Conservation (phyloP, 1,140 invertebrate genomes). For the Nasonia vitripennis region DNA sequence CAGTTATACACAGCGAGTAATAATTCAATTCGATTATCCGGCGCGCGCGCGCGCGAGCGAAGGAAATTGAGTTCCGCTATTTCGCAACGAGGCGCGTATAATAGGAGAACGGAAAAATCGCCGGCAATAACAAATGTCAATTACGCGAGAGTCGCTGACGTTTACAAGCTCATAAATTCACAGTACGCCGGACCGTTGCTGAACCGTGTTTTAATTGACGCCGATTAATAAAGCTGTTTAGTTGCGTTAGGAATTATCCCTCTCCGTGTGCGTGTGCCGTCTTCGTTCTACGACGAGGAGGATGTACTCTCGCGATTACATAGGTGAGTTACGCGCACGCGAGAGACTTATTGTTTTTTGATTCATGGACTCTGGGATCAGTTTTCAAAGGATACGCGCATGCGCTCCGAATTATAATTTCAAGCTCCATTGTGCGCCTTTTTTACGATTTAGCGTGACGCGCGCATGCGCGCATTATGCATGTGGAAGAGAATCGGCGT, state of each 20-base stretch:
- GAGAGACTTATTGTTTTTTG: conserved; percentile 22
- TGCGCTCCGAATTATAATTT: neutral
- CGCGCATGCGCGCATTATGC: neutral
- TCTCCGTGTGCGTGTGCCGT: neutral
- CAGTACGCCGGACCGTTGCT: neutral
- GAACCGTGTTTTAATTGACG: conserved; percentile 32
- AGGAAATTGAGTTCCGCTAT: conserved; percentile 36
- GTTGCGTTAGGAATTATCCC: conserved; percentile 7
- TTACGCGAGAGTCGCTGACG: conserved; percentile 2
- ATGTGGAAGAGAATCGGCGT: neutral
- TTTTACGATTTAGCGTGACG: conserved; percentile 26
- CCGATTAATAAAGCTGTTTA: conserved; percentile 39
- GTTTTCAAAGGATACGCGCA: neutral
- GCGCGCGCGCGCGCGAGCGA: neutral
- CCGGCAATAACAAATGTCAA: conserved; percentile 28
- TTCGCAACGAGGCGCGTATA: conserved; percentile 4
- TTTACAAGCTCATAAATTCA: conserved; percentile 35
- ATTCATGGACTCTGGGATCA: neutral
- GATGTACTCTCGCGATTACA: neutral
- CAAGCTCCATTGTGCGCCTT: conserved; percentile 13
- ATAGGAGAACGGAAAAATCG: conserved; percentile 6
- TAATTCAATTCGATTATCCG: conserved; percentile 4
- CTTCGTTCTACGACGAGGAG: neutral
- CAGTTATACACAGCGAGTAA: neutral
- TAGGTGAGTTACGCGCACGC: neutral